These are phyloP conservation scores for Dicerorhinus sumatrensis DNA, from an alignment of 2,113 vertebrate genomes.

Conservation along the genomic window DNA sequence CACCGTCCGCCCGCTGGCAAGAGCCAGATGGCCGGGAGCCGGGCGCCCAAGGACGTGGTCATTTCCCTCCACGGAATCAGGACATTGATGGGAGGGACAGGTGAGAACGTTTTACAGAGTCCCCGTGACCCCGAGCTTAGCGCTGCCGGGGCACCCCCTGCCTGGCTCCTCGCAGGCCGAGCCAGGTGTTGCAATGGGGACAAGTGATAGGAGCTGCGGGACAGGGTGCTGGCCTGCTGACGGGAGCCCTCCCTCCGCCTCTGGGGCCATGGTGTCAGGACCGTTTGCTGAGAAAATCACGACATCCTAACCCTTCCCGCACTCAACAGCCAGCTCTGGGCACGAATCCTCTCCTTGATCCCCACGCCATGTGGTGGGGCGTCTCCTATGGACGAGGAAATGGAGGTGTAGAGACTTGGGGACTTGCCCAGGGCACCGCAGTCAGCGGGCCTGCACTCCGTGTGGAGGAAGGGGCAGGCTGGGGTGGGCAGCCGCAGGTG, in stretches of 20 bases:
- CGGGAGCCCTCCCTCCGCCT: fast-evolving
- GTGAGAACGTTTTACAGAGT: fast-evolving
- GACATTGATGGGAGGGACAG: fast-evolving
- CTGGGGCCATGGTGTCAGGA: fast-evolving
- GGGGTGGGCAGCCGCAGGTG: too few species aligned
- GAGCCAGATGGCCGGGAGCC: neutral
- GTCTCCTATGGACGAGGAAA: fast-evolving
- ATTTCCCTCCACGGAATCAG: neutral
- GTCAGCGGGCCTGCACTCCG: too few species aligned
- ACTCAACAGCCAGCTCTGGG: fast-evolving
- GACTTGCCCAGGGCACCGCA: too few species aligned
- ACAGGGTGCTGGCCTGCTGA: fast-evolving
- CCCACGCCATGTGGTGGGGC: fast-evolving
- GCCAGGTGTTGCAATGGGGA: neutral
- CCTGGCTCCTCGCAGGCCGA: neutral
- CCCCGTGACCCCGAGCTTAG: neutral
- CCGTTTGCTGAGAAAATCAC: neutral
- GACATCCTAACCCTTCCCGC: fast-evolving
- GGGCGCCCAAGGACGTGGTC: neutral
- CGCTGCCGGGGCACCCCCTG: fast-evolving
- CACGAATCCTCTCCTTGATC: fast-evolving
- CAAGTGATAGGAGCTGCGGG: fast-evolving
- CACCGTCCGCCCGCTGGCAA: neutral
- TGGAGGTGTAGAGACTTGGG: neutral
- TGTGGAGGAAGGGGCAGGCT: too few species aligned